phyloP scores from a whole-genome alignment of 2,888 invertebrate species.

The Steinernema carpocapsae region DNA sequence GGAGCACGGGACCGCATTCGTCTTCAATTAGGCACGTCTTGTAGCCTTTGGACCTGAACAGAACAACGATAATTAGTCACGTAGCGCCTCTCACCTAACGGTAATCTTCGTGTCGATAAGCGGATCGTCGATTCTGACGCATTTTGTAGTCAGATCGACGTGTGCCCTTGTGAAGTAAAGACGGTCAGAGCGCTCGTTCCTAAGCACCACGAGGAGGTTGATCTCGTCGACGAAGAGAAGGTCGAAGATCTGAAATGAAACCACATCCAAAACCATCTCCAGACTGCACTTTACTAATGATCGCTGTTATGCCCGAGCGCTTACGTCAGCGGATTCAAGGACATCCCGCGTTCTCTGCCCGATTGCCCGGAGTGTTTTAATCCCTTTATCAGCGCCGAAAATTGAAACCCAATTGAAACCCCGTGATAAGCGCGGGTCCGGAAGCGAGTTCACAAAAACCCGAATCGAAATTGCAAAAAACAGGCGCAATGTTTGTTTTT shows the following conservation, averaged over 20 bases:
- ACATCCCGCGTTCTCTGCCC: too few relatives aligned
- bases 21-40: conserved; percentile 26
- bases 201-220: conserved; percentile 17
- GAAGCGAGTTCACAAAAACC: too few relatives aligned
- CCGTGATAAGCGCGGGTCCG: too few relatives aligned
- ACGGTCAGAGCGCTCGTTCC: conserved; percentile 18
- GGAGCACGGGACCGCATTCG: conserved; percentile 28
- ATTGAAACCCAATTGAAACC: too few relatives aligned
- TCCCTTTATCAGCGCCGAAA: too few relatives aligned
- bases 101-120: conserved; percentile 24
- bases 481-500: too few relatives aligned
- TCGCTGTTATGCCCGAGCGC: too few relatives aligned
- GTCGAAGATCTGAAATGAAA: conserved; percentile 23
- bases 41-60: conserved; percentile 15
- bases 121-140: conserved; percentile 9
- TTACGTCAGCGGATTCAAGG: too few relatives aligned
- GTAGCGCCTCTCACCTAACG: not conserved
- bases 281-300: too few relatives aligned
- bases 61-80: not conserved
- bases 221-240: conserved; percentile 26
- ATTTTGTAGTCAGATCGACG: conserved; percentile 4
- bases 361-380: too few relatives aligned
- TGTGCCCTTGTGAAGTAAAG: conserved; percentile 27
- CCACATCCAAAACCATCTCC: not conserved
- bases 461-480: too few relatives aligned